These are phyloP conservation scores for Acanthococcus lagerstroemiae DNA, from an alignment of 2,888 invertebrate species.

Conservation along the genomic window DNA sequence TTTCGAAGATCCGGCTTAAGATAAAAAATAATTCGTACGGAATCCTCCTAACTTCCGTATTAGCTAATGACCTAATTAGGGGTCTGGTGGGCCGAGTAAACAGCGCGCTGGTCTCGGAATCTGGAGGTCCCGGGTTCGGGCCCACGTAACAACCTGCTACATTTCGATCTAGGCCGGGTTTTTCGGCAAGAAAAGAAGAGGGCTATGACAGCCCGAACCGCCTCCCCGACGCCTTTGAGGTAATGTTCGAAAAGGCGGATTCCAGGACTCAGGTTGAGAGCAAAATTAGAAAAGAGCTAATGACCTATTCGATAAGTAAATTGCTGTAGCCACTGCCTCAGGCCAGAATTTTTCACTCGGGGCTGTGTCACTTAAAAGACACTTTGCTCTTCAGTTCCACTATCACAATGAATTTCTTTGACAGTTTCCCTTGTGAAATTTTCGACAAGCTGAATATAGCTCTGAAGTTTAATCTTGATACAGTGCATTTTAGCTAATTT, in stretches of 20 bases:
- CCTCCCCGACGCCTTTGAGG: too few species aligned
- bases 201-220: too few species aligned
- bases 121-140: too few species aligned
- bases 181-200: too few species aligned
- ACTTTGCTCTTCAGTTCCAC: constrained; percentile 32
- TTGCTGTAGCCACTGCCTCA: constrained; percentile 34
- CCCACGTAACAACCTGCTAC: too few species aligned
- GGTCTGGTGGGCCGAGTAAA: too few species aligned
- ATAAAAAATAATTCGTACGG: constrained; percentile 32
- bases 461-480: background rate
- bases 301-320: constrained; percentile 27
- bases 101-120: too few species aligned
- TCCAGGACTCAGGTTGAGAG: too few species aligned
- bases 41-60: constrained; percentile 17
- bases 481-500: background rate
- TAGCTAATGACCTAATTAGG: too few species aligned
- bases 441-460: background rate
- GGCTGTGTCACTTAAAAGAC: constrained; percentile 35
- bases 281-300: too few species aligned
- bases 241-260: too few species aligned
- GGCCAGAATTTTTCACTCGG: constrained; percentile 35
- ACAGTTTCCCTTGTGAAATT: background rate
- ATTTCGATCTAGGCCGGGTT: too few species aligned
- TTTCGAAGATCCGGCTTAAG: background rate
- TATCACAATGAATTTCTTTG: background rate